phyloP scores from a whole-genome alignment of 2,113 vertebrate genomes.

The Nettapus auritus region DNA sequence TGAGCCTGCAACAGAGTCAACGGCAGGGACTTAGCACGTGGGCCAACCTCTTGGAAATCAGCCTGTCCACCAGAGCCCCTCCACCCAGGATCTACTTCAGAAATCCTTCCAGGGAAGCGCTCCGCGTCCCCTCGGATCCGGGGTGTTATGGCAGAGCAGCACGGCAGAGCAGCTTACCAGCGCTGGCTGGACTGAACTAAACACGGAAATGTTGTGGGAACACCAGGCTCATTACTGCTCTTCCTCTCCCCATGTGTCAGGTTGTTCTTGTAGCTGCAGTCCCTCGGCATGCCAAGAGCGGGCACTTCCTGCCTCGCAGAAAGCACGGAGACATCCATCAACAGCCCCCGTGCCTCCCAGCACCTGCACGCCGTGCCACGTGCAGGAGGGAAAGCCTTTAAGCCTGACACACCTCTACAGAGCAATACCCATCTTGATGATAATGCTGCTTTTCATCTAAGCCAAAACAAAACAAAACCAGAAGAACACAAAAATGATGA shows the following conservation, averaged over 20 bases:
- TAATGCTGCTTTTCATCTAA: background rate
- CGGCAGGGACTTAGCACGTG: background rate
- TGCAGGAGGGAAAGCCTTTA: background rate
- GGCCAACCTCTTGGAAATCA: too few species aligned
- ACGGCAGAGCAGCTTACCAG: background rate
- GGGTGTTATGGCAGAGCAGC: background rate
- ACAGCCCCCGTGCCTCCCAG: background rate
- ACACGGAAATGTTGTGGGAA: background rate
- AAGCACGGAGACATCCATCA: background rate
- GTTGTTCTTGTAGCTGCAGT: background rate
- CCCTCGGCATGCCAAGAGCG: rapidly evolving
- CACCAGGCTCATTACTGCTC: background rate
- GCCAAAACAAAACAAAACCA: background rate
- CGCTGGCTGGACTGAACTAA: background rate
- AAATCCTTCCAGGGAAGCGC: background rate
- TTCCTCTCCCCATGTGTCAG: background rate
- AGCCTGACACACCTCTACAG: background rate
- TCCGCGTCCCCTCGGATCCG: rapidly evolving
- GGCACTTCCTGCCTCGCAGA: background rate
- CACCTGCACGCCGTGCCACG: background rate
- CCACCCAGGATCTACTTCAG: background rate
- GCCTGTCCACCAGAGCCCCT: background rate
- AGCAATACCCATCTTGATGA: background rate
- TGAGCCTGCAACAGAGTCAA: slow-evolving; percentile 84
- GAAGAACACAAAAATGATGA: background rate